Evolutionary conservation across 2,797 vertebrate genomes (phyloP), one percentile per base, ranked within the genome.

Genomic region (Protonibea diacanthus): DNA sequence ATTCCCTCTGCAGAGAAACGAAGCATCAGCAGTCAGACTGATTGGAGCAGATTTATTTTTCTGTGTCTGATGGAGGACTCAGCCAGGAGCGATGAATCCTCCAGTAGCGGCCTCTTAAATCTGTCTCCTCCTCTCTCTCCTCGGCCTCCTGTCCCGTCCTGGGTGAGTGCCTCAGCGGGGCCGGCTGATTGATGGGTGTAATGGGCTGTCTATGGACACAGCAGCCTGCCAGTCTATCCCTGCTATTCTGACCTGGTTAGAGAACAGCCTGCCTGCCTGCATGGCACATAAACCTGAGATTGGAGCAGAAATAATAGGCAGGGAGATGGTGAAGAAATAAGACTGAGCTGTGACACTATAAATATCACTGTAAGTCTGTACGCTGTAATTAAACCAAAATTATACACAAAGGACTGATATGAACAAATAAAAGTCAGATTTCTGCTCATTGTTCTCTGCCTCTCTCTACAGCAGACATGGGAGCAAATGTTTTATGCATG

Each of bases 171-270:
- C 72, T 72, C 17, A 23, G 75, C 67, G 1, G 29, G 51, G 59
- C 61, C 21, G 13, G 45, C 74, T 88, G 89, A 88, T 87, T 86
- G 88, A 91, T 88, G 84, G 84, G 44, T 75, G 72, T 86, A 84
- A 88, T 84, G 86, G 85, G 67, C 81, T 79, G 87, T 79, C 78
- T 52, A 3, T 65, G 71, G 84, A 83, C 68, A 81, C 64, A 7
- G 65, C 78, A 15, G 66, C 59, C 65, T 15, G 42, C 74, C 77
- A 55, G 76, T 75, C 67, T 76, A 27, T 67, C 55, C 21, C 57
- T 45, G 74, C 74, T 71, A 15, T 42, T 67, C 74, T 78, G 82
- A 74, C 78, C 86, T 64, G 82, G 71, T 78, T 83, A 85, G 71
- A 71, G 76, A 82, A 53, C 58, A 40, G 63, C 23, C 74, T 58